These are phyloP conservation scores for Dicycla oo DNA, from an alignment of 2,888 invertebrate genomes.

Conservation along the genomic window DNA sequence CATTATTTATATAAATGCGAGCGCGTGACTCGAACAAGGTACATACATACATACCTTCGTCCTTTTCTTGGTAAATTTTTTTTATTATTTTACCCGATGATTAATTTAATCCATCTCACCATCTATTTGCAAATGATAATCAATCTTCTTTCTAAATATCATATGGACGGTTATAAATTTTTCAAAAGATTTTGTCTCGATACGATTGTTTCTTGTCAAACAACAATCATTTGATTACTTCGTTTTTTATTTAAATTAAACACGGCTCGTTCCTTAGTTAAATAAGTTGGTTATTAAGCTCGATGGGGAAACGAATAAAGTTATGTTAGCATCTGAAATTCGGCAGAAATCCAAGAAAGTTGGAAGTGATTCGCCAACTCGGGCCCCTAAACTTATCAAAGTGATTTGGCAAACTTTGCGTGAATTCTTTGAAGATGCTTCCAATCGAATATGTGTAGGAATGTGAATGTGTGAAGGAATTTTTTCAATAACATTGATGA, in stretches of 20 bases:
- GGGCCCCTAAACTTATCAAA: constrained; percentile 81
- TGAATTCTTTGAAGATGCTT: constrained; percentile 79
- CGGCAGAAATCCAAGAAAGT: constrained; percentile 86
- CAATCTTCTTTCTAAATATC: too few relatives aligned
- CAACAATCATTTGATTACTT: constrained; percentile 32
- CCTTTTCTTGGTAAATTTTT: constrained; percentile 5
- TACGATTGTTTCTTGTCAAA: constrained; percentile 17
- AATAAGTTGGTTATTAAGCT: constrained; percentile 77
- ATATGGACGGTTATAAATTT: neutral
- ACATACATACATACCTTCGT: neutral
- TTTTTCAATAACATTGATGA: constrained; percentile 23
- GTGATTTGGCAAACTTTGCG: constrained; percentile 86
- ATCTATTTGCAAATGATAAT: neutral
- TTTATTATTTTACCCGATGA: neutral
- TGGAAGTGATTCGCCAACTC: constrained; percentile 79
- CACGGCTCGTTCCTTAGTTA: constrained; percentile 64
- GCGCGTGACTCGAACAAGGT: constrained; percentile 25
- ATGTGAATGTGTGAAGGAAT: constrained; percentile 64
- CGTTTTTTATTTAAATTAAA: constrained; percentile 65
- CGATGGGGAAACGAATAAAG: constrained; percentile 78
- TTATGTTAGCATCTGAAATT: constrained; percentile 79
- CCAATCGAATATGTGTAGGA: constrained; percentile 67
- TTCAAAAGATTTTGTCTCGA: neutral
- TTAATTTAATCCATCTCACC: neutral
- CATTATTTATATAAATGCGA: constrained; percentile 27